phyloP scores from a whole-genome alignment of 1,140 invertebrate species.

The Ceratina australensis region DNA sequence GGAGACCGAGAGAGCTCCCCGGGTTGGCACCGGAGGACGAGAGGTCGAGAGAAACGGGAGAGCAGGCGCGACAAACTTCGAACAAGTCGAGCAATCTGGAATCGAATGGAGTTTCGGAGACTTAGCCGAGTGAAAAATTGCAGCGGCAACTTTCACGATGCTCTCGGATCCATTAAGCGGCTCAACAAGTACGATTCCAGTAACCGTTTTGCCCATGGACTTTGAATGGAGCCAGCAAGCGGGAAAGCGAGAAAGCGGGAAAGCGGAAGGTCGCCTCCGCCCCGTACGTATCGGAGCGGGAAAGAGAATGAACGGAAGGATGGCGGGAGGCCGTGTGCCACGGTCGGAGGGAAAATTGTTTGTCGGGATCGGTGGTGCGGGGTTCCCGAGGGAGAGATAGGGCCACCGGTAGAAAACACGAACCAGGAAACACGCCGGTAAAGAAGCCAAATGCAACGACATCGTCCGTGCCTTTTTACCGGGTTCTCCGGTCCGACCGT shows the following conservation, averaged over 20 bases:
- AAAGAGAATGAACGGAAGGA: not conserved
- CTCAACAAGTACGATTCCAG: conserved; percentile 71
- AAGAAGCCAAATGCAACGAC: conserved; percentile 38
- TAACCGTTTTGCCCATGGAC: conserved; percentile 55
- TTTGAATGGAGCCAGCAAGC: conserved; percentile 43
- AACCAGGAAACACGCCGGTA: conserved; percentile 31
- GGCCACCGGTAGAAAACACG: conserved; percentile 15
- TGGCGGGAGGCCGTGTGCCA: not conserved
- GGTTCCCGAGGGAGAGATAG: conserved; percentile 3
- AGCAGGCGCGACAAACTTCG: conserved; percentile 65
- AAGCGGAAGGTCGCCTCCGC: not conserved
- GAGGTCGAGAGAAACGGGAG: conserved; percentile 7
- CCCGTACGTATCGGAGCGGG: conserved; percentile 2
- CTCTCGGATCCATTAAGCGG: conserved; percentile 68
- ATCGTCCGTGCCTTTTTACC: conserved; percentile 31
- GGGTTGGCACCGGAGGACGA: not conserved
- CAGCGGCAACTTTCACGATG: conserved; percentile 66
- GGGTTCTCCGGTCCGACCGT: not conserved
- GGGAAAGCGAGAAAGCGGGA: not conserved
- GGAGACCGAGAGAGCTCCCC: too few species aligned
- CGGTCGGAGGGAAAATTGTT: conserved; percentile 48
- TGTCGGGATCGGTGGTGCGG: conserved; percentile 16
- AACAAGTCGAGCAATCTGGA: conserved; percentile 73
- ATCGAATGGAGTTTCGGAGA: conserved; percentile 71
- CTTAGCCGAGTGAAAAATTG: conserved; percentile 75